phyloP scores from a whole-genome alignment of 2,113 vertebrate genomes.

The Scytalopus superciliaris region DNA sequence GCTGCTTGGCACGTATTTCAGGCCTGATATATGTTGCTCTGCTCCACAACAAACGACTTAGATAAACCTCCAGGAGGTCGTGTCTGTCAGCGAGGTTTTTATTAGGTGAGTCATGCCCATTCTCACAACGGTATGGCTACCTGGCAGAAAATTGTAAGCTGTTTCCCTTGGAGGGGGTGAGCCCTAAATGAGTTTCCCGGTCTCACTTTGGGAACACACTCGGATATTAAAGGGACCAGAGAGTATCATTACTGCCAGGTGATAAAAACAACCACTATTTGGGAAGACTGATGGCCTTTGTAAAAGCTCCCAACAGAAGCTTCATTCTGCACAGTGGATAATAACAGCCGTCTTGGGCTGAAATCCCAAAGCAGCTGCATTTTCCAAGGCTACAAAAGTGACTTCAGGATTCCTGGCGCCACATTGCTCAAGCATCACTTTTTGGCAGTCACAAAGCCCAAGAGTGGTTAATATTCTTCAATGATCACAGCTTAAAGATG shows the following conservation, averaged over 20 bases:
- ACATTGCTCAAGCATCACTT: not conserved
- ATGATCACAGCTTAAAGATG: constrained; percentile 27
- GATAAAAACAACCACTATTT: constrained; percentile 48
- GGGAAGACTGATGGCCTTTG: constrained; percentile 13
- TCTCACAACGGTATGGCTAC: constrained; percentile 46
- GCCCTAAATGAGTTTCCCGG: not conserved
- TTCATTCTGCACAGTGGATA: constrained; percentile 23
- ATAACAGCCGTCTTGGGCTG: constrained; percentile 4
- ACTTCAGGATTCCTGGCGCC: constrained; percentile 48
- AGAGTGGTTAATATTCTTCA: constrained; percentile 16
- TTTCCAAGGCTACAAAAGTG: constrained; percentile 53
- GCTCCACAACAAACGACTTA: constrained; percentile 55
- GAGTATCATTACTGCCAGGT: constrained; percentile 14
- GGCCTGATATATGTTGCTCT: constrained; percentile 67
- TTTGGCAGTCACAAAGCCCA: constrained; percentile 6
- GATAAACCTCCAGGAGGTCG: constrained; percentile 60
- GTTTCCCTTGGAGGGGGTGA: not conserved
- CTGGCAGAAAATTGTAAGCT: constrained; percentile 38
- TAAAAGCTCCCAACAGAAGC: not conserved
- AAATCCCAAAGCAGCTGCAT: constrained; percentile 55
- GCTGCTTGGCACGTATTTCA: constrained; percentile 64
- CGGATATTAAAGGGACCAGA: constrained; percentile 49
- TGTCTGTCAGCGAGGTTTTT: constrained; percentile 61
- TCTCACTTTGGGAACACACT: not conserved
- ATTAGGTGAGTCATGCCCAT: constrained; percentile 58